Conservation (phyloP, 2,113 vertebrate genomes). For the Pseudopodoces humilis region DNA sequence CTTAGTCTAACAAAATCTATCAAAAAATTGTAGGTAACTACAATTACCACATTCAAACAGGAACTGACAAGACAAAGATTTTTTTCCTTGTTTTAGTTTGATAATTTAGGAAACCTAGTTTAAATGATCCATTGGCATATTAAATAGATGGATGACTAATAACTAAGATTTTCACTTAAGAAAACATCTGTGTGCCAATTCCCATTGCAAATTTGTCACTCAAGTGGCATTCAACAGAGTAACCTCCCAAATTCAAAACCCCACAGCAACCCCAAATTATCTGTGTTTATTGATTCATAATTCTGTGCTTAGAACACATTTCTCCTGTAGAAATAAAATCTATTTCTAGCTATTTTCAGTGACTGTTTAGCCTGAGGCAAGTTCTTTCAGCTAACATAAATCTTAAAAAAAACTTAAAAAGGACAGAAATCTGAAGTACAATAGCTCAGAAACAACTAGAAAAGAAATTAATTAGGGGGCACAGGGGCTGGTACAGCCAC, state of each 20-base stretch:
- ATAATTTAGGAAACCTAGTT: conserved; percentile 18
- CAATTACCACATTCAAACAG: not conserved
- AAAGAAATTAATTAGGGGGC: conserved; percentile 32
- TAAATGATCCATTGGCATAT: not conserved
- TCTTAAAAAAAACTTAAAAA: not conserved
- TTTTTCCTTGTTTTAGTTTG: not conserved
- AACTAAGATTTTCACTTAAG: not conserved
- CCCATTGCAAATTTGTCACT: conserved; percentile 13
- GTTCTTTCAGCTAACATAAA: not conserved
- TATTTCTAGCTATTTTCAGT: not conserved
- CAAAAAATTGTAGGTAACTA: not conserved
- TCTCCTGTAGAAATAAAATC: not conserved
- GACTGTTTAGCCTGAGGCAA: not conserved
- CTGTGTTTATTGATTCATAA: not conserved
- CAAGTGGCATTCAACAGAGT: conserved; percentile 10
- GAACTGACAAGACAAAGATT: not conserved
- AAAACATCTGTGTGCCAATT: not conserved
- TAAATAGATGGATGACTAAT: conserved; percentile 24
- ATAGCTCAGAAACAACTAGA: not conserved
- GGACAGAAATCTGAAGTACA: not conserved
- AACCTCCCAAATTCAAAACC: not conserved
- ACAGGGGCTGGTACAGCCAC: not conserved
- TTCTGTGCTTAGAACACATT: not conserved
- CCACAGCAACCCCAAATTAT: not conserved
- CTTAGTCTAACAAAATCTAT: not conserved